Percentiles rank a stretch among this genome's conserved stretches.
These are phyloP conservation scores for Leptodactylus fuscus DNA, from an alignment of 2,113 vertebrate species.

Conservation along the genomic window DNA sequence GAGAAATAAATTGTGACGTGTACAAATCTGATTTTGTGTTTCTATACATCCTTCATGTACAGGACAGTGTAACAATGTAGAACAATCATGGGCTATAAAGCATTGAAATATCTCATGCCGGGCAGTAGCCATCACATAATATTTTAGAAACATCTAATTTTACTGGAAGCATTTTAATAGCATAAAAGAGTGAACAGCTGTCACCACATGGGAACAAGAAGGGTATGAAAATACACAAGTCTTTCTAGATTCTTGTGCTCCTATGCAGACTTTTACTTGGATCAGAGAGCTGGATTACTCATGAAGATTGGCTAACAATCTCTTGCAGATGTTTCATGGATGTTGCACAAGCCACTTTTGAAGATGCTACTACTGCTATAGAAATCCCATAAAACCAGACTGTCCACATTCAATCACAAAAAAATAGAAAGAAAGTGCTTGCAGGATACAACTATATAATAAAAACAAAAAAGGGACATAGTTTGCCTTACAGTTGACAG, in stretches of 20 bases:
- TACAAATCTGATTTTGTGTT: too few species aligned
- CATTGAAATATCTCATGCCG: neutral
- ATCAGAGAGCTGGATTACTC: constrained; percentile 53
- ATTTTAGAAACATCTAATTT: neutral
- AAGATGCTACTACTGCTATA: neutral
- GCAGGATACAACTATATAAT: neutral
- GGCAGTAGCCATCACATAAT: neutral
- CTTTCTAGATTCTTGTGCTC: constrained; percentile 54
- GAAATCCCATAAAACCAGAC: constrained; percentile 10
- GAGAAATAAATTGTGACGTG: too few species aligned
- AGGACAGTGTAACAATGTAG: too few species aligned
- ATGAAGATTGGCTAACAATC: constrained; percentile 43
- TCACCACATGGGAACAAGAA: constrained; percentile 17
- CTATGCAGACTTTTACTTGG: constrained; percentile 66
- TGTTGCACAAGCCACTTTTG: neutral
- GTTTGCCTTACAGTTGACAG: too few species aligned
- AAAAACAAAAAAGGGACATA: neutral
- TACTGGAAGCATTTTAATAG: neutral
- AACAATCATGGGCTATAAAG: neutral
- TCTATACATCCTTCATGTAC: too few species aligned
- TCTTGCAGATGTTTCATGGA: constrained; percentile 59
- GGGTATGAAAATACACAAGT: neutral
- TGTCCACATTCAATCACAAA: neutral
- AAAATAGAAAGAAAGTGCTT: neutral
- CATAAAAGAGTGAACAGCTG: constrained; percentile 31